These are phyloP conservation scores for Halocynthia roretzi DNA, from an alignment of 23 tunicate species.

Conservation along the genomic window DNA sequence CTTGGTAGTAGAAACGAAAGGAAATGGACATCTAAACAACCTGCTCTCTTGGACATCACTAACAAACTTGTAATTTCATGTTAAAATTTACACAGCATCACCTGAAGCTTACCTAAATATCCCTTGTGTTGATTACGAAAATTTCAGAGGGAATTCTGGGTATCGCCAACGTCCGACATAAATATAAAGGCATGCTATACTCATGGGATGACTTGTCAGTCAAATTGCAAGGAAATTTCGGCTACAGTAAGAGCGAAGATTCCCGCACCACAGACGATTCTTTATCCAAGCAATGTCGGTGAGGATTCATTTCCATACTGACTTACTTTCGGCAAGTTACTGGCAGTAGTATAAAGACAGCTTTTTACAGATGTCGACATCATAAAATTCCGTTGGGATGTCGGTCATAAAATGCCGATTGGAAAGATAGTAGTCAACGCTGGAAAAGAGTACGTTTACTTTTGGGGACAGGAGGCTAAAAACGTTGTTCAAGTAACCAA, in stretches of 20 bases:
- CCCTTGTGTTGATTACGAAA: too few relatives aligned
- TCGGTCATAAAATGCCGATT: conserved; percentile 1
- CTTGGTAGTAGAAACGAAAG: too few relatives aligned
- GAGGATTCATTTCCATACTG: neutral
- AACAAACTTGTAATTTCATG: too few relatives aligned
- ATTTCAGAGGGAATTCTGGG: too few relatives aligned
- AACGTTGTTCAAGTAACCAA: conserved; percentile 12
- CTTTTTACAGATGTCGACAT: conserved; percentile 6
- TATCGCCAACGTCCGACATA: neutral
- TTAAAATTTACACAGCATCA: too few relatives aligned
- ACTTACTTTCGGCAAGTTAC: neutral
- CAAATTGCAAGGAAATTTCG: conserved; percentile 6
- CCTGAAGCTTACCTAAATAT: too few relatives aligned
- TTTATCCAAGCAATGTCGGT: conserved; percentile 15
- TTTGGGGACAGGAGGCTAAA: conserved; percentile 20
- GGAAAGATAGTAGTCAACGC: neutral
- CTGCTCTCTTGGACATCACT: too few relatives aligned
- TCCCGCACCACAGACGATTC: conserved; percentile 12
- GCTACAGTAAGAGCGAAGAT: neutral
- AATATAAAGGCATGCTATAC: conserved; percentile 18
- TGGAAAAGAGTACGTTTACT: neutral
- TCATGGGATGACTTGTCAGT: neutral
- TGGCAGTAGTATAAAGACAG: neutral
- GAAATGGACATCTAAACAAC: too few relatives aligned
- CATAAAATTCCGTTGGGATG: conserved; percentile 9